These are phyloP conservation scores for Amphiprion percula DNA, from an alignment of 2,113 vertebrate genomes.

Conservation along the genomic window DNA sequence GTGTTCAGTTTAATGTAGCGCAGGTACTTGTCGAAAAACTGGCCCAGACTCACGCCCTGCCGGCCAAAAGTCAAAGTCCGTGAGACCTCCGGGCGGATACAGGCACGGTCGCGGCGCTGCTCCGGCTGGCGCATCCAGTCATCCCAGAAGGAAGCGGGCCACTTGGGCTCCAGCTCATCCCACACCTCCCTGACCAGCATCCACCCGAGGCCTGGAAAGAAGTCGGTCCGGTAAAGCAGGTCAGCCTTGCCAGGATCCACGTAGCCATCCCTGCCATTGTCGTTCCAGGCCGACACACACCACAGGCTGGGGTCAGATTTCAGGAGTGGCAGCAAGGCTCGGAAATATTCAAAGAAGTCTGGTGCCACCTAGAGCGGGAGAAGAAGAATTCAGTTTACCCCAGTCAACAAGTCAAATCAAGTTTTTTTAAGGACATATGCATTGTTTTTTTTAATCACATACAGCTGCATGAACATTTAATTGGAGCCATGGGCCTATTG, in stretches of 20 bases:
- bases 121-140: slow-evolving; percentile 95
- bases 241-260: slow-evolving; percentile 83
- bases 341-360: slow-evolving; percentile 97
- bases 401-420: not conserved
- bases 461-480: not conserved
- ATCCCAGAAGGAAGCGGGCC: slow-evolving; percentile 95
- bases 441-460: too few relatives aligned
- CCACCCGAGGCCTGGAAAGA: slow-evolving; percentile 96
- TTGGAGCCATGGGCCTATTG: too few relatives aligned
- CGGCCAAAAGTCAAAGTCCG: slow-evolving; percentile 94
- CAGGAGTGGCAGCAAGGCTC: slow-evolving; percentile 85
- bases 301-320: slow-evolving; percentile 86
- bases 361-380: slow-evolving; percentile 86
- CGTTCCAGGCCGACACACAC: slow-evolving; percentile 96
- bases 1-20: slow-evolving; percentile 94
- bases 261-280: slow-evolving; percentile 91
- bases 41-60: slow-evolving; percentile 94
- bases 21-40: slow-evolving; percentile 96
- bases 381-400: not conserved
- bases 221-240: slow-evolving; percentile 93
- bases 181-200: slow-evolving; percentile 88
- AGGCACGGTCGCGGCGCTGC: slow-evolving; percentile 88
- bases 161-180: slow-evolving; percentile 94
- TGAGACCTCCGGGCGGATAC: slow-evolving; percentile 92
- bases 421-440: too few relatives aligned